phyloP scores from a whole-genome alignment of 2,888 invertebrate species.

The Meganola albula region DNA sequence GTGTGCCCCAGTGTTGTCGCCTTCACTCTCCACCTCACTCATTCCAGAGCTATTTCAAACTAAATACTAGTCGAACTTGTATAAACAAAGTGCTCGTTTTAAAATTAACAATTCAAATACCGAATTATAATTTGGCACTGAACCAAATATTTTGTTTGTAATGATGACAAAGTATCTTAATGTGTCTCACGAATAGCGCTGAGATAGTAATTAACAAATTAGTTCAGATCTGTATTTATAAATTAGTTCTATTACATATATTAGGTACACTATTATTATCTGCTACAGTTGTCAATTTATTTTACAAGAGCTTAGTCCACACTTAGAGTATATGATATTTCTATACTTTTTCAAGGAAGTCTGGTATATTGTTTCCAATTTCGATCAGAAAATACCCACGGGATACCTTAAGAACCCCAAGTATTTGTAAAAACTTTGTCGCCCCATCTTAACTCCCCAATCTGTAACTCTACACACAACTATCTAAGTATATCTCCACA shows the following conservation, averaged over 20 bases:
- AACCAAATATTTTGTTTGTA: conserved; percentile 47
- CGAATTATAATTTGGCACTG: conserved; percentile 48
- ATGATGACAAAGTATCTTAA: conserved; percentile 44
- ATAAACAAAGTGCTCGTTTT: conserved; percentile 32
- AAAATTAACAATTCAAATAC: conserved; percentile 46
- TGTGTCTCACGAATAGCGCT: conserved; percentile 26
- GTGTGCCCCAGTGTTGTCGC: conserved; percentile 39
- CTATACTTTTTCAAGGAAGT: no score
- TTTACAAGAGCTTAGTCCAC: no score
- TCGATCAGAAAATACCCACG: conserved; percentile 37
- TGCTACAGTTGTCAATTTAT: no score
- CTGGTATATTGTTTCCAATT: no score
- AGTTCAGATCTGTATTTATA: conserved; percentile 28
- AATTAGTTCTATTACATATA: no score
- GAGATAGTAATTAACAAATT: conserved; percentile 38
- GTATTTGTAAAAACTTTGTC: conserved; percentile 53
- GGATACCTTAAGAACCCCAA: conserved; percentile 46
- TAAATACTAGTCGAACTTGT: conserved; percentile 42
- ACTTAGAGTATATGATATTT: no score
- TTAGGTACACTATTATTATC: not conserved
- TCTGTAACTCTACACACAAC: no score
- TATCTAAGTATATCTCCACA: conserved; percentile 51
- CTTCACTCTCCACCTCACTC: conserved; percentile 37
- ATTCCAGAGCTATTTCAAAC: conserved; percentile 32
- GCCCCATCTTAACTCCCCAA: no score